Conservation (phyloP, 2,888 invertebrate genomes). For the Phaedon cochleariae region DNA sequence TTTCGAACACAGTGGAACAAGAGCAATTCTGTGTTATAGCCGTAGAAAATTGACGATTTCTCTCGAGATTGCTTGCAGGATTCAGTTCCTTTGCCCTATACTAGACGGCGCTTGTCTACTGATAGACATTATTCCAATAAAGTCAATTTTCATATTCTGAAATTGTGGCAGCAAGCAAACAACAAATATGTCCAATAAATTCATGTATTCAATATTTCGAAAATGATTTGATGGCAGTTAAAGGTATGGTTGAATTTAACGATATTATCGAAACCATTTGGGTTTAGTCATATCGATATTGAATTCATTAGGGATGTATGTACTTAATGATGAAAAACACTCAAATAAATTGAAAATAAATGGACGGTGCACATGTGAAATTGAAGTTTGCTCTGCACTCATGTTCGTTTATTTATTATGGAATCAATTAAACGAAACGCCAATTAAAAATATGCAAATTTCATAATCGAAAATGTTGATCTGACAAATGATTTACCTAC, state of each 20-base stretch:
- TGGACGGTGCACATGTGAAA: constrained; percentile 19
- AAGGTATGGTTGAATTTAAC: neutral
- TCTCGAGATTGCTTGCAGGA: too few relatives aligned
- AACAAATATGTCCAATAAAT: too few relatives aligned
- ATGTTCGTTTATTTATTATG: constrained; percentile 37
- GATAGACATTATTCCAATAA: too few relatives aligned
- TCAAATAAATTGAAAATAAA: constrained; percentile 33
- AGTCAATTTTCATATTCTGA: too few relatives aligned
- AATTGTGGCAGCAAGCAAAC: too few relatives aligned
- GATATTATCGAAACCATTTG: constrained; percentile 15
- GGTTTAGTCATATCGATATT: constrained; percentile 23
- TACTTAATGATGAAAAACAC: constrained; percentile 31
- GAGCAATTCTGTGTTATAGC: too few relatives aligned
- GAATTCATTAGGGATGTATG: constrained; percentile 18
- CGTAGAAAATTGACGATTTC: too few relatives aligned
- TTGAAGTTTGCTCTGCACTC: constrained; percentile 30
- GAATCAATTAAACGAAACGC: constrained; percentile 38
- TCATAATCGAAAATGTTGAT: constrained; percentile 25
- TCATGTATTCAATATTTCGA: too few relatives aligned
- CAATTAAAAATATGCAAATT: constrained; percentile 43
- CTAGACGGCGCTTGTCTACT: too few relatives aligned
- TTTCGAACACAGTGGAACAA: too few relatives aligned
- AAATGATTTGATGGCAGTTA: neutral
- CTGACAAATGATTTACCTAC: neutral
- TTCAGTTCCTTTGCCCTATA: too few relatives aligned